These are phyloP conservation scores for Pteronura brasiliensis DNA, from an alignment of 2,113 vertebrate genomes.

Conservation along the genomic window DNA sequence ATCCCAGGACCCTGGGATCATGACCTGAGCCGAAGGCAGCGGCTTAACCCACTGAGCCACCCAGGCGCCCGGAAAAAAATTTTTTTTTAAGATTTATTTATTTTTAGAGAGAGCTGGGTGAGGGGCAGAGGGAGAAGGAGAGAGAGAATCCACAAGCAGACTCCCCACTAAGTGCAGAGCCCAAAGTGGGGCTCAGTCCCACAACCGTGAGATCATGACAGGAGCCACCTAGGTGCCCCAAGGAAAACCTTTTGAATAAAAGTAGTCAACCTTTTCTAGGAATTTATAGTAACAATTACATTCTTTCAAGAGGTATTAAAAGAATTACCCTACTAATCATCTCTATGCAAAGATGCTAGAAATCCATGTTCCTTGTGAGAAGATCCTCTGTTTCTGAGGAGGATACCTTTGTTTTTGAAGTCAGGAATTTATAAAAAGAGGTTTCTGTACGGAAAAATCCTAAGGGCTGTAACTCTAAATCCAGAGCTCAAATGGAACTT, in stretches of 20 bases:
- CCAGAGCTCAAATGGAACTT: neutral
- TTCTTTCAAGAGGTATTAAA: neutral
- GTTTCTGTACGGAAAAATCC: neutral
- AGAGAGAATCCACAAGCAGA: neutral
- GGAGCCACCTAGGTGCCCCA: neutral
- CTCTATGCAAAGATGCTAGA: constrained; percentile 18
- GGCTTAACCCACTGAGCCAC: too few relatives aligned
- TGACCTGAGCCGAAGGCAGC: too few relatives aligned
- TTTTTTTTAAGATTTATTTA: neutral
- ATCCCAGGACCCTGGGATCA: too few relatives aligned
- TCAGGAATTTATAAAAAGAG: constrained; percentile 10
- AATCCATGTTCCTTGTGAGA: neutral
- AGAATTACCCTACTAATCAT: neutral
- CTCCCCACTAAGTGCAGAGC: neutral
- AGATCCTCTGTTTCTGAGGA: neutral
- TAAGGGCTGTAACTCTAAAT: neutral
- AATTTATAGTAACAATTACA: neutral
- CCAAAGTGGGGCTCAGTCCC: neutral
- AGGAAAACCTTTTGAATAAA: constrained; percentile 36
- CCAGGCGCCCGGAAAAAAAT: neutral
- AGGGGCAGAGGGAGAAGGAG: neutral
- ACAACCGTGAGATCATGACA: neutral
- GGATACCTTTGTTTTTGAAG: neutral
- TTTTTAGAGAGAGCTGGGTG: neutral
- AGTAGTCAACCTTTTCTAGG: constrained; percentile 1